Conservation (phyloP, 2,113 vertebrate genomes). For the Myrmecobius fasciatus region DNA sequence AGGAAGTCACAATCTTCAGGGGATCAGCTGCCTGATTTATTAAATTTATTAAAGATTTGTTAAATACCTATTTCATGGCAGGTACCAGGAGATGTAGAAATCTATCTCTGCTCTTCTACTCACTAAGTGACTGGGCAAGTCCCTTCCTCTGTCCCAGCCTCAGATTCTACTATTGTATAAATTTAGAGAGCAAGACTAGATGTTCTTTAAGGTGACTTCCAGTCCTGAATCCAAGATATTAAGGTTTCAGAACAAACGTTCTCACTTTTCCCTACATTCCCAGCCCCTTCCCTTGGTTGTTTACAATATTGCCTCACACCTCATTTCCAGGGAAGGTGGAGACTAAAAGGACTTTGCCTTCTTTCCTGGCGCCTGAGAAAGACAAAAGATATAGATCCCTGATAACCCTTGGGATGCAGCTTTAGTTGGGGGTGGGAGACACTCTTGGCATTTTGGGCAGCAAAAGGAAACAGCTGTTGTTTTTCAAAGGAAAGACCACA, state of each 20-base stretch:
- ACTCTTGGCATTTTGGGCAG: too few relatives aligned
- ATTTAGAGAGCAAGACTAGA: background rate
- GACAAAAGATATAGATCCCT: constrained; percentile 58
- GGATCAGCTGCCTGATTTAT: background rate
- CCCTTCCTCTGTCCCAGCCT: background rate
- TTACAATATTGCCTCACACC: constrained; percentile 11
- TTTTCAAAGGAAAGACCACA: constrained; percentile 56
- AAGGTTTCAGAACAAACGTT: background rate
- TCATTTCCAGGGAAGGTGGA: background rate
- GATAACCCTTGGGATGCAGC: background rate
- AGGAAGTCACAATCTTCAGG: background rate
- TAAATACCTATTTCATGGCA: background rate
- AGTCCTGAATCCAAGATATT: background rate
- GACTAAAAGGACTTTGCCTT: constrained; percentile 17
- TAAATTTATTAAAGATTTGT: too few relatives aligned
- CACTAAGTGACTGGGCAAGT: background rate
- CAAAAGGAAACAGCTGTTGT: constrained; percentile 64
- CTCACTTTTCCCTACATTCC: background rate
- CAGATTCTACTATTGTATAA: background rate
- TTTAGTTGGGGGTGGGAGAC: background rate
- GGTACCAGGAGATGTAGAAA: background rate
- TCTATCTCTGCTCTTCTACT: background rate
- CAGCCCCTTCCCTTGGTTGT: background rate
- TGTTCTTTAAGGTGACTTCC: background rate
- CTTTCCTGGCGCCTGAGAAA: constrained; percentile 72